Evolutionary conservation across 2,797 vertebrate genomes (phyloP).

Genomic region (Nannoperca australis): DNA sequence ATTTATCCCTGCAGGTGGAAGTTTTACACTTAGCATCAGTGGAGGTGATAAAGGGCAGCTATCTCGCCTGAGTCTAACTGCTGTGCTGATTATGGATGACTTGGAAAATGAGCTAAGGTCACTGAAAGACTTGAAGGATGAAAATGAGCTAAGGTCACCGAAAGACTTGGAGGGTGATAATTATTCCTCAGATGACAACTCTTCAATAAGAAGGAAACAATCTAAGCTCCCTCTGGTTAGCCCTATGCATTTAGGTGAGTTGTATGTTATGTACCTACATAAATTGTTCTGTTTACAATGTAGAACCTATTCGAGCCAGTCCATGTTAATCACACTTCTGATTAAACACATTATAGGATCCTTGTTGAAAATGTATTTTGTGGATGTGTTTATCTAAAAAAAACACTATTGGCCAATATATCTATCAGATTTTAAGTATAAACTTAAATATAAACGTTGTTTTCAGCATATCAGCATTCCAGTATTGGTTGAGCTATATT

Average conservation of each 20-base stretch:
- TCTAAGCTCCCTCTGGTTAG: conserved; percentile 34
- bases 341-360: not conserved
- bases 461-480: not conserved
- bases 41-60: not conserved
- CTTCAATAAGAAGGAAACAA: conserved; percentile 9
- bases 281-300: not conserved
- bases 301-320: not conserved
- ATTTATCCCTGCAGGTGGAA: conserved; percentile 20
- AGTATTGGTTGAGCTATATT: not conserved
- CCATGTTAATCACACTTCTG: not conserved
- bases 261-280: not conserved
- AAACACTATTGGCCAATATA: not conserved
- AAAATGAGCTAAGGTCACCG: conserved; percentile 5
- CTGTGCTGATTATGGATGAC: conserved; percentile 73
- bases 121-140: not conserved
- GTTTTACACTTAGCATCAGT: not conserved
- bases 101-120: conserved; percentile 28
- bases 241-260: conserved; percentile 48
- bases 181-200: conserved; percentile 21
- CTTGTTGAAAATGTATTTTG: not conserved
- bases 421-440: not conserved
- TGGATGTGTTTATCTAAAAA: not conserved
- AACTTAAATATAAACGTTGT: not conserved
- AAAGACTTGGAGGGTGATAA: conserved; percentile 1
- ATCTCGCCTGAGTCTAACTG: not conserved